Conservation (phyloP, 2,797 vertebrate genomes). For the Phyllotis vaccarum region DNA sequence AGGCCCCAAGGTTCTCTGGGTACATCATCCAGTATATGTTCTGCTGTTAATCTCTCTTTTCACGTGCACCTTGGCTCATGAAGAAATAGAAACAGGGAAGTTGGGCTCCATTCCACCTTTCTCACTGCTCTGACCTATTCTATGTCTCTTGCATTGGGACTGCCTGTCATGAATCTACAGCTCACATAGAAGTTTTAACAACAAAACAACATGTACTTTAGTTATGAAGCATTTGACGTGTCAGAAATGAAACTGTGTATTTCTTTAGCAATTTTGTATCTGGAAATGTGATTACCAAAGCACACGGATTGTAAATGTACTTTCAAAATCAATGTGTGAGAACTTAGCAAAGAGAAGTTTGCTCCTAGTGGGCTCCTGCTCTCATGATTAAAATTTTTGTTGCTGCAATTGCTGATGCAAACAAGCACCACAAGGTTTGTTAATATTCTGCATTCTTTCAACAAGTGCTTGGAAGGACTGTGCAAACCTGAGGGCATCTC, state of each 20-base stretch:
- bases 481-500: not conserved
- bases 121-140: not conserved
- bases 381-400: not conserved
- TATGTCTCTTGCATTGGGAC: not conserved
- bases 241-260: not conserved
- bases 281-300: not conserved
- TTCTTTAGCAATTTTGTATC: not conserved
- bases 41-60: not conserved
- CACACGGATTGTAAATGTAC: not conserved
- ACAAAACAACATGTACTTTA: slow-evolving; percentile 11
- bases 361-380: not conserved
- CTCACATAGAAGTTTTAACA: not conserved
- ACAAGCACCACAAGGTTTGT: not conserved
- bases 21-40: not conserved
- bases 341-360: not conserved
- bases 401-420: not conserved
- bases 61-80: rapidly evolving
- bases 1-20: rapidly evolving
- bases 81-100: not conserved
- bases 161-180: not conserved
- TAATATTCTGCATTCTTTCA: not conserved
- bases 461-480: slow-evolving; percentile 11
- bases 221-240: not conserved
- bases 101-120: not conserved
- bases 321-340: not conserved